phyloP scores from a whole-genome alignment of 2,888 invertebrate genomes.

The Temnothorax unifasciatus region DNA sequence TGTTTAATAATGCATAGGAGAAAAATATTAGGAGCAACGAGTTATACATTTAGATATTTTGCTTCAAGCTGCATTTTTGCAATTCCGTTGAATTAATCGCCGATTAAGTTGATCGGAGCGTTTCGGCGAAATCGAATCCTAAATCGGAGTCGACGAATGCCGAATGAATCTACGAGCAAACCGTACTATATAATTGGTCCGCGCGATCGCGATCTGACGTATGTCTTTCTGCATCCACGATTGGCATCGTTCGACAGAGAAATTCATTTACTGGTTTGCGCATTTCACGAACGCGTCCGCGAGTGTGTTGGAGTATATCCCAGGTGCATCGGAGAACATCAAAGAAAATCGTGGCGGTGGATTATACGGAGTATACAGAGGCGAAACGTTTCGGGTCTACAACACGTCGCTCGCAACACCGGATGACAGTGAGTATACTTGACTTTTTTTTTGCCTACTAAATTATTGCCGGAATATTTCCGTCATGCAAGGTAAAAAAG shows the following conservation, averaged over 20 bases:
- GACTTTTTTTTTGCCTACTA: background rate
- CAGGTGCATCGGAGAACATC: background rate
- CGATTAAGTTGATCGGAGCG: background rate
- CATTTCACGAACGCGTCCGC: background rate
- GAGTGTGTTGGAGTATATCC: background rate
- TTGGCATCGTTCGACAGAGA: background rate
- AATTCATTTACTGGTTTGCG: background rate
- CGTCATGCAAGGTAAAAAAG: background rate
- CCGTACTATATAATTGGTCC: background rate
- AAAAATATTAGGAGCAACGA: no score
- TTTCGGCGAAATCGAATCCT: background rate
- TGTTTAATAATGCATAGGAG: no score
- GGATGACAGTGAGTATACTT: background rate
- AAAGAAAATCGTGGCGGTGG: background rate
- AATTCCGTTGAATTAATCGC: background rate
- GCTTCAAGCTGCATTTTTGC: background rate
- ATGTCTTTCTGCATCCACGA: background rate
- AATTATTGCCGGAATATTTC: background rate
- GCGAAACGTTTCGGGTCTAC: background rate
- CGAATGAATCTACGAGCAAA: background rate
- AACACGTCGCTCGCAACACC: background rate
- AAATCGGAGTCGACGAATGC: background rate
- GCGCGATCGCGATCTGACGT: background rate
- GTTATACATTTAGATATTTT: background rate
- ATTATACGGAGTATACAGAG: background rate